Conservation (phyloP, 2,888 invertebrate species). For the Loripinus fragilis region DNA sequence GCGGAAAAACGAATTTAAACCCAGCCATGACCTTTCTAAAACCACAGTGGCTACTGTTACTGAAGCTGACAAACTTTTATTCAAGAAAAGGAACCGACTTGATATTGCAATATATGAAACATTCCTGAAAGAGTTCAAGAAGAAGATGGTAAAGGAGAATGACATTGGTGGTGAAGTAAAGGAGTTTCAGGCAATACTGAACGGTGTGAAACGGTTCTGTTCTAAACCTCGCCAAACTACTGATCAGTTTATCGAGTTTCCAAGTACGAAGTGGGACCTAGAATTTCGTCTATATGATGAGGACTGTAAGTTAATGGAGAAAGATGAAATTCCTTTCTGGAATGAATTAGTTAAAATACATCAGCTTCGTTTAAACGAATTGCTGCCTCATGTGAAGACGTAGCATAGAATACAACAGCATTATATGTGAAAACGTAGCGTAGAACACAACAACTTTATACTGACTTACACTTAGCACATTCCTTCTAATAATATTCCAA, state of each 20-base stretch:
- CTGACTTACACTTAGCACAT: too few species aligned
- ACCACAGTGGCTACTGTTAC: conserved; percentile 26
- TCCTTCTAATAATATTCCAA: too few species aligned
- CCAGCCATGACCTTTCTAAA: background rate
- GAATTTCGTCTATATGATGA: background rate
- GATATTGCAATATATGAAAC: conserved; percentile 4
- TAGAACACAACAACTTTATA: too few species aligned
- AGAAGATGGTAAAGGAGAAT: background rate
- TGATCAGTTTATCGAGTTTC: background rate
- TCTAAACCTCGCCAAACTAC: background rate
- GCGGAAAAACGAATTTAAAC: conserved; percentile 13
- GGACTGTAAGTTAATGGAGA: background rate
- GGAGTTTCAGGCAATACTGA: background rate
- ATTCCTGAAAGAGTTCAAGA: background rate
- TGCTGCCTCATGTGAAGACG: too few species aligned
- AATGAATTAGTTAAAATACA: conserved; percentile 25
- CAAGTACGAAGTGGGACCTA: background rate
- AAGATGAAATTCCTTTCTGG: background rate
- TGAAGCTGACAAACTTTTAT: background rate
- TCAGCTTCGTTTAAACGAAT: too few species aligned
- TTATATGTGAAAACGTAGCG: too few species aligned
- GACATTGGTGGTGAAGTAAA: background rate
- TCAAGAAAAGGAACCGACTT: background rate
- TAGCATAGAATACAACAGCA: too few species aligned
- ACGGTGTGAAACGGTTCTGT: background rate